Percentiles rank a stretch among this genome's conserved stretches.
phyloP scores from a whole-genome alignment of 2,888 invertebrate species.

The Anorthoa munda region DNA sequence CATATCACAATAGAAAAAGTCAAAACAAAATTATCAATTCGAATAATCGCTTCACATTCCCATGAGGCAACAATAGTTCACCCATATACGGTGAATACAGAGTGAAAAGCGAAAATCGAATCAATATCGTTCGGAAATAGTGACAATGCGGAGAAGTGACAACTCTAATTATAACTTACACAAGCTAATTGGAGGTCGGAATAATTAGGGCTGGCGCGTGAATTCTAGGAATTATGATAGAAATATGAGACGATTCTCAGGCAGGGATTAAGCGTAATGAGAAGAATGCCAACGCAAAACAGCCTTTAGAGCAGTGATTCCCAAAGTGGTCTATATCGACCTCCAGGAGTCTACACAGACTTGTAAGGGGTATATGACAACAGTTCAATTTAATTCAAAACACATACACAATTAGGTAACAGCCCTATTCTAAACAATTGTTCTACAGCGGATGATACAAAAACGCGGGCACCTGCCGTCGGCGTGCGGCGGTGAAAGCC shows the following conservation, averaged over 20 bases:
- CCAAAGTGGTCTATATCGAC: no score
- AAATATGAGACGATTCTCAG: not conserved
- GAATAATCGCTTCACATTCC: constrained; percentile 46
- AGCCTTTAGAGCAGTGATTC: no score
- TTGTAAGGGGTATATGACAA: no score
- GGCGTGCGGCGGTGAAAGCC: constrained; percentile 67
- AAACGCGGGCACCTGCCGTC: constrained; percentile 68
- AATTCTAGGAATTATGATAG: not conserved
- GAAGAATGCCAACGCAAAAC: no score
- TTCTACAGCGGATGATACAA: constrained; percentile 72
- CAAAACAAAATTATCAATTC: constrained; percentile 21
- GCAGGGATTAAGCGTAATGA: not conserved
- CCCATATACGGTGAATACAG: constrained; percentile 58
- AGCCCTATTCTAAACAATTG: constrained; percentile 64
- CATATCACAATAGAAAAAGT: constrained; percentile 17
- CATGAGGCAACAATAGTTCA: constrained; percentile 50
- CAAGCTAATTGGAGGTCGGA: constrained; percentile 41
- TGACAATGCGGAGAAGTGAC: constrained; percentile 68
- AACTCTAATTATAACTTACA: constrained; percentile 65
- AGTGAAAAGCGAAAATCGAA: constrained; percentile 72
- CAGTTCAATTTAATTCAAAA: not conserved
- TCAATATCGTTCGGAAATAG: constrained; percentile 68
- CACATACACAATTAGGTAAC: constrained; percentile 5
- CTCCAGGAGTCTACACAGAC: no score
- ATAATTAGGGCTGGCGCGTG: constrained; percentile 54